Base-by-base conservation (phyloP, 1,140 invertebrate species). In the Batillaria attramentaria region DNA sequence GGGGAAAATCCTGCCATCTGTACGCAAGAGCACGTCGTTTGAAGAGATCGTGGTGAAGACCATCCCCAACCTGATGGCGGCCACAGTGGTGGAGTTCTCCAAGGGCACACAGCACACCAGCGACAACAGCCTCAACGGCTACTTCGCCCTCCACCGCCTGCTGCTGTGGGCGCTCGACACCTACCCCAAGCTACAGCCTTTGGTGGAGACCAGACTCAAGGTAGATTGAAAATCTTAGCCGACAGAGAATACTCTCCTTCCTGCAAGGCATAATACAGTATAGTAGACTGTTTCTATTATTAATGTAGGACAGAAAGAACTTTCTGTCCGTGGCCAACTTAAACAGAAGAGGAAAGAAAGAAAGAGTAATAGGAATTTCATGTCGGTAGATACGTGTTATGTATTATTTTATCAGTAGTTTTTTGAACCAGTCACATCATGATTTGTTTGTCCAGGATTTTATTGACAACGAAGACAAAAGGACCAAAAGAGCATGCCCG, bases 71-170 rank as follows among this genome's bases (percentile, higher is more conserved):
- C 79, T 88, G 18, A 85, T 88, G 87, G 85, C 81, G 43, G 84
- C 86, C 5, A 87, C 86, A 1, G 86, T 87, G 1, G 85, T 87
- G 13, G 86, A 87, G 69, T 88, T 88, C 76, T 87, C 84, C 28
- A 87, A 87, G 69, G 86, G 87, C 28, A 87, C 86, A 1, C 87
- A 88, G 62, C 86, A 88, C 68, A 87, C 86, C 16, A 87, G 86
- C 76, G 87, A 88, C 69, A 88, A 86, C 78, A 80, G 79, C 28
- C 82, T 87, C 13, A 86, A 83, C 66, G 87, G 87, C 0, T 88
- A 87, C 78, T 88, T 88, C 62, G 81, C 85, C 37, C 76, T 88
- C 13, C 86, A 88, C 68, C 73, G 87, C n/a, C 79, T 88, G 33
- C 72, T 88, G 2, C 79, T 88, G 31, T 88, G 87, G 87, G 85